Conservation (phyloP, 2,797 vertebrate genomes). For the Melanotaenia boesemani region DNA sequence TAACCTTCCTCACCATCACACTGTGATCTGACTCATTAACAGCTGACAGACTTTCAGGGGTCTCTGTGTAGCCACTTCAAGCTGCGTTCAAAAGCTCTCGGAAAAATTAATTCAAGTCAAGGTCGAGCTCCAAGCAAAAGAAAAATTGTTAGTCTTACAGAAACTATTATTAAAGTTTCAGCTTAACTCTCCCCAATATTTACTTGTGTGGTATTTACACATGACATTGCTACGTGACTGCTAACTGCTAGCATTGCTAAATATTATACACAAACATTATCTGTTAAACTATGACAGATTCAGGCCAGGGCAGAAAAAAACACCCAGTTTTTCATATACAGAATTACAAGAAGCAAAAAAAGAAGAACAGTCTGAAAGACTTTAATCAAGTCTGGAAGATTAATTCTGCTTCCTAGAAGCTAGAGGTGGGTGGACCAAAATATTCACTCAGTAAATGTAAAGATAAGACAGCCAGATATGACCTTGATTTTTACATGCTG, state of each 20-base stretch:
- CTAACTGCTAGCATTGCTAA: not conserved
- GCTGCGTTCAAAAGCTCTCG: slow-evolving; percentile 44
- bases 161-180: not conserved
- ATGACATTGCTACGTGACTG: not conserved
- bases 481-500: too few species aligned
- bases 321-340: too few species aligned
- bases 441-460: not conserved
- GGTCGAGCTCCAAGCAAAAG: not conserved
- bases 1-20: slow-evolving; percentile 37
- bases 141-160: not conserved
- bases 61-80: slow-evolving; percentile 4
- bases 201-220: not conserved
- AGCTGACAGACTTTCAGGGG: slow-evolving; percentile 18
- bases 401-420: too few species aligned
- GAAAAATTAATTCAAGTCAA: slow-evolving; percentile 22
- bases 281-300: too few species aligned
- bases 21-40: slow-evolving; percentile 42
- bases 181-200: not conserved
- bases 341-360: too few species aligned
- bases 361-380: too few species aligned
- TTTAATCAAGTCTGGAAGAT: too few species aligned
- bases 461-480: not conserved
- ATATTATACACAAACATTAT: not conserved
- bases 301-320: too few species aligned
- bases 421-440: not conserved